These are phyloP conservation scores for Napeogenes sylphis DNA, from an alignment of 2,888 invertebrate species.

Conservation along the genomic window DNA sequence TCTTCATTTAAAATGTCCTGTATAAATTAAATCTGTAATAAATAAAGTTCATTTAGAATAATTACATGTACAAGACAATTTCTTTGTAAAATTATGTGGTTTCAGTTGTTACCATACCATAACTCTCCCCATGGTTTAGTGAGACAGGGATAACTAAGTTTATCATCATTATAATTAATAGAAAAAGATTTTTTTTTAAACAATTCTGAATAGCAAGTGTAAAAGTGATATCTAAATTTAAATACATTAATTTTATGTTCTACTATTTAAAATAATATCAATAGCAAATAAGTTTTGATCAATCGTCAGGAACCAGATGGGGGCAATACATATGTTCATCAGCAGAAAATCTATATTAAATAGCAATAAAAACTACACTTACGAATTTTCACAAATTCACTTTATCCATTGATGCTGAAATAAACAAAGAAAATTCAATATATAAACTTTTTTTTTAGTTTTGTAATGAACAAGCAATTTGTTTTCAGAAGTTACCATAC, in stretches of 20 bases:
- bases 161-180: constrained; percentile 17
- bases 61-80: too few species aligned
- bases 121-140: constrained; percentile 49
- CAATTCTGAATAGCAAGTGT: too few species aligned
- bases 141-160: constrained; percentile 55
- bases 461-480: not conserved
- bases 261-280: too few species aligned
- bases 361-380: too few species aligned
- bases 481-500: constrained; percentile 51
- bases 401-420: too few species aligned
- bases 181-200: not conserved
- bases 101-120: constrained; percentile 54
- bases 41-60: too few species aligned
- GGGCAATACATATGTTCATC: constrained; percentile 15
- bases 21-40: too few species aligned
- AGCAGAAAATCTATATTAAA: not conserved
- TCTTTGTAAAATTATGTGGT: not conserved
- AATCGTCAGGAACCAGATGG: constrained; percentile 12
- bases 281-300: not conserved
- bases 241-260: too few species aligned
- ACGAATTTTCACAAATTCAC: too few species aligned
- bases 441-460: not conserved
- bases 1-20: too few species aligned
- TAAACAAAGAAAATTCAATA: too few species aligned
- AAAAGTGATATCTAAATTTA: too few species aligned